phyloP scores from a whole-genome alignment of 2,113 vertebrate species.

The Sakesphorus luctuosus region DNA sequence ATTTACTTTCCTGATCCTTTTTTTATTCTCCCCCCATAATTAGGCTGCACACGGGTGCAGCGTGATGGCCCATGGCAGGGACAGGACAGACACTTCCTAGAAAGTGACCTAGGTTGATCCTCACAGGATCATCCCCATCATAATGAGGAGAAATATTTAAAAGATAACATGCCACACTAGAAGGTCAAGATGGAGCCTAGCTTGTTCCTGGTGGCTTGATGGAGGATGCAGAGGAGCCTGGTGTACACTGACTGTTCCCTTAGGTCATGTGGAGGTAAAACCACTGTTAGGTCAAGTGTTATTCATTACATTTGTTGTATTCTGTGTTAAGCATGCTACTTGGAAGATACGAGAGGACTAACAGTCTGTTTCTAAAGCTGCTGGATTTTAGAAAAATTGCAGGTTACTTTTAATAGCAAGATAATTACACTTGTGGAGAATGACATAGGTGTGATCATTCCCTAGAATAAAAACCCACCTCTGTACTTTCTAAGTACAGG shows the following conservation, averaged over 20 bases:
- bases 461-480: not conserved
- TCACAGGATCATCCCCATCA: fast-evolving
- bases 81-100: not conserved
- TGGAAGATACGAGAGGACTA: not conserved
- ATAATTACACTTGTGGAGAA: not conserved
- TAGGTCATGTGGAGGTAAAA: not conserved
- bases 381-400: not conserved
- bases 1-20: not conserved
- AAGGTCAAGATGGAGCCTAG: not conserved
- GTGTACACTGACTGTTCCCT: fast-evolving
- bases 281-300: not conserved
- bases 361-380: not conserved
- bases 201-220: not conserved
- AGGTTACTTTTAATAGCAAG: not conserved
- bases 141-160: not conserved
- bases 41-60: not conserved
- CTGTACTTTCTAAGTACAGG: not conserved
- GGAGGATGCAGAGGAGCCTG: not conserved
- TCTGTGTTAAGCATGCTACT: not conserved
- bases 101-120: not conserved
- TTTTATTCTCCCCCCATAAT: not conserved
- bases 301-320: not conserved
- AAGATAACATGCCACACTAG: not conserved
- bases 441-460: not conserved
- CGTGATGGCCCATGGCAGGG: not conserved